Evolutionary conservation across 2,113 vertebrate species (phyloP), one percentile per base, ranked within the genome.

Genomic region (Ageneiosus marmoratus): DNA sequence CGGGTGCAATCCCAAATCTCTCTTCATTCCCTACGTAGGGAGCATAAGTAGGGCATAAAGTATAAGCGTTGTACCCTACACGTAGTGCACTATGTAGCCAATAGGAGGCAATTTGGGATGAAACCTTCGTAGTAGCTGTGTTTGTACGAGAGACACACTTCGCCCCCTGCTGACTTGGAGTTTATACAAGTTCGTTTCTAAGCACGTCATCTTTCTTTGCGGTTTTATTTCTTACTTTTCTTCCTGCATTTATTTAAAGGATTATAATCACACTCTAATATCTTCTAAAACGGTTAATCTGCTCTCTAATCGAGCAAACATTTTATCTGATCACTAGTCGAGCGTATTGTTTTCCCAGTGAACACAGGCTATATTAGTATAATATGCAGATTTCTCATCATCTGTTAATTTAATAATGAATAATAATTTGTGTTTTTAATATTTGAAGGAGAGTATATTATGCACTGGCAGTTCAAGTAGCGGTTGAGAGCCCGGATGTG

Each of bases 121-220:
- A 51, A 79, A n/a, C 46, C 73, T 1, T 76, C 5, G 50, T 37
- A 37, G 29, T 6, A 22, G 27, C 50, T 34, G 27, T 9, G n/a
- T 5, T 50, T 34, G 5, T 41, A 41, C 37, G 2, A 5, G 9
- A 65, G 16, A 3, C 5, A 34, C 20, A 29, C 12, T 7, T 29
- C 44, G 79, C 86, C 79, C 79, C 67, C 86, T 84, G 27, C 29
- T 74, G 86, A 3, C 67, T 5, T 2, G 86, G 82, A 84, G 73
- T 48, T 24, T 15, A 65, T 2, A 50, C 37, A 15, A 50, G 27
- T 34, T 16, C 15, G 46, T 73, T 46, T 70, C 15, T 22, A 65
- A 8, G 4, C 22, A 70, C 18, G 27, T 37, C 32, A 20, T 0
- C 15, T 22, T 22, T 41, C 65, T 41, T 41, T 41, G 0, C 2